Evolutionary conservation across 2,888 invertebrate genomes (phyloP).

Genomic region (Euclidia mi): DNA sequence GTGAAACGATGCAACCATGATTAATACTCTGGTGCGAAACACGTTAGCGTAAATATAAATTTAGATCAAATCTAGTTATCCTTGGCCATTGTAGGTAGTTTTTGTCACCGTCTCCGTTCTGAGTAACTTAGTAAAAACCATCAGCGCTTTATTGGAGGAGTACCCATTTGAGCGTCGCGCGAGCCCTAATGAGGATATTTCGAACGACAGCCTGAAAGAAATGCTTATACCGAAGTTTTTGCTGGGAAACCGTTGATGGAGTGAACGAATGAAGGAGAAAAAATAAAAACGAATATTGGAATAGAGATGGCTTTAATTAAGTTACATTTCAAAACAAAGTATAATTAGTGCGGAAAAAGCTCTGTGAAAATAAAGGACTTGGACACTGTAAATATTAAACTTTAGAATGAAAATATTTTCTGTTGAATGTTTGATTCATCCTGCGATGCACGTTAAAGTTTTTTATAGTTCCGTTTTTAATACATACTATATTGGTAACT

Average conservation of each 20-base stretch:
- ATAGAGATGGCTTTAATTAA: constrained; percentile 23
- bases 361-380: constrained; percentile 3
- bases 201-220: constrained; percentile 39
- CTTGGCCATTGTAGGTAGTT: constrained; percentile 22
- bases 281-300: constrained; percentile 23
- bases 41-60: too few species aligned
- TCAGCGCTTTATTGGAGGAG: constrained; percentile 49
- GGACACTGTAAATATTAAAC: too few species aligned
- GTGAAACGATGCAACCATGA: not conserved
- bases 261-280: constrained; percentile 30
- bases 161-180: constrained; percentile 45
- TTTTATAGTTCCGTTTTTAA: too few species aligned
- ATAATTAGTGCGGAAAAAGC: not conserved
- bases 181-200: constrained; percentile 55
- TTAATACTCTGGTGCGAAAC: not conserved
- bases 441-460: too few species aligned
- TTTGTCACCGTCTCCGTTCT: constrained; percentile 30
- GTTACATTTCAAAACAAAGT: constrained; percentile 18
- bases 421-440: too few species aligned
- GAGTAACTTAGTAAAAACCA: constrained; percentile 46
- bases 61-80: constrained; percentile 15
- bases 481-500: too few species aligned
- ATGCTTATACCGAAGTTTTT: constrained; percentile 50
- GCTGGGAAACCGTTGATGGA: constrained; percentile 25
- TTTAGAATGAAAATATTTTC: too few species aligned